phyloP scores from a whole-genome alignment of 2,888 invertebrate species.

The Melanchra persicariae region DNA sequence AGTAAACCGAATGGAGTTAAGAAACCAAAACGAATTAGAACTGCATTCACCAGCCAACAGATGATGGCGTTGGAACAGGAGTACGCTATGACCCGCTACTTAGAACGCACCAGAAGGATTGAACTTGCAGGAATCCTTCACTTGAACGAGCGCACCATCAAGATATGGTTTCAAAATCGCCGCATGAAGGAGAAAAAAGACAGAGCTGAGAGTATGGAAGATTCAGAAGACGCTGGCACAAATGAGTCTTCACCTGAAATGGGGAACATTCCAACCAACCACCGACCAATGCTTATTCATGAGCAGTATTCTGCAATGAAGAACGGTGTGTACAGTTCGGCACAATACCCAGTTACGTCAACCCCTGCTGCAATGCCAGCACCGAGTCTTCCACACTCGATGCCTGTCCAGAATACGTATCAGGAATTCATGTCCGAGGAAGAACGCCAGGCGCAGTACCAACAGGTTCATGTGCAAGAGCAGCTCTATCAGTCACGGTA shows the following conservation, averaged over 20 bases:
- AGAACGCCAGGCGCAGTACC: conserved; percentile 11
- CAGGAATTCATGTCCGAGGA: not conserved
- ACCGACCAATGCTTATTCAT: conserved; percentile 66
- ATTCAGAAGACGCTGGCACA: conserved; percentile 75
- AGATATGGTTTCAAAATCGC: conserved; percentile 96
- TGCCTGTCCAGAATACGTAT: not conserved
- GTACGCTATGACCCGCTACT: conserved; percentile 92
- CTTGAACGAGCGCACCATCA: conserved; percentile 89
- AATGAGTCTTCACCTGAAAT: conserved; percentile 73
- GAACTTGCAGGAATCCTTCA: conserved; percentile 86
- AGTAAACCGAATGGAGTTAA: conserved; percentile 70
- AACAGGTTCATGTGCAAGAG: conserved; percentile 65
- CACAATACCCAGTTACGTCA: conserved; percentile 68
- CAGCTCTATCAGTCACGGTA: conserved; percentile 67
- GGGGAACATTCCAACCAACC: conserved; percentile 52
- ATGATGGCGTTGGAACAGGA: conserved; percentile 94
- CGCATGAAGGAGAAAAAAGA: conserved; percentile 94
- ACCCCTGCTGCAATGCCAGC: conserved; percentile 56
- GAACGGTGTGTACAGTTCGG: conserved; percentile 46
- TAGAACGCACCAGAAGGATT: conserved; percentile 93
- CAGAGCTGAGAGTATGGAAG: conserved; percentile 77
- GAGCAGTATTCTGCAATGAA: conserved; percentile 65
- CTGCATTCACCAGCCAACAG: conserved; percentile 95
- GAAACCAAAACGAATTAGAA: conserved; percentile 92
- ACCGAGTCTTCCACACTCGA: not conserved